Evolutionary conservation across 2,888 invertebrate species (phyloP).

Genomic region (Chironomus riparius): DNA sequence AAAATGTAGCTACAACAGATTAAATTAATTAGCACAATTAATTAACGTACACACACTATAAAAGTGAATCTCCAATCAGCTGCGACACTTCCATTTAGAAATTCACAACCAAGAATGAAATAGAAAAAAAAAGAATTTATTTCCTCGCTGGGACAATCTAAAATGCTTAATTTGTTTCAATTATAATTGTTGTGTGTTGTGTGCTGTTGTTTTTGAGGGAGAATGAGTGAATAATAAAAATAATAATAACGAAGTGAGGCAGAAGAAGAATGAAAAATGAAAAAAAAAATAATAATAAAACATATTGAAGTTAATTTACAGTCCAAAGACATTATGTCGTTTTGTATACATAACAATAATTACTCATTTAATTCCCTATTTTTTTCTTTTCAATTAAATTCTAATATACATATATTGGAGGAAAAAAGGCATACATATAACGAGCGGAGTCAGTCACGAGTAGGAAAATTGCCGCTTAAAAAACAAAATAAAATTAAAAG

Average conservation of each 20-base stretch:
- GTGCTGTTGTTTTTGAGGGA: not conserved
- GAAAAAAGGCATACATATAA: no score
- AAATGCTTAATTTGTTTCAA: constrained; percentile 25
- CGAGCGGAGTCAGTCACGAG: no score
- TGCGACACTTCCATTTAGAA: not conserved
- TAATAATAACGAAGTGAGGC: not conserved
- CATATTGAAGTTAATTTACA: constrained; percentile 15
- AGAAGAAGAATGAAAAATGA: not conserved
- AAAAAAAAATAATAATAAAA: no score
- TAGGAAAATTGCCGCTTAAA: not conserved
- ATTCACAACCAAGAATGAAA: not conserved
- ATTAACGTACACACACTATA: no score
- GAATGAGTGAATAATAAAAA: not conserved
- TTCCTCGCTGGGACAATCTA: not conserved
- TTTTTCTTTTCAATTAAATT: not conserved
- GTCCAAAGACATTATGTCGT: constrained; percentile 16
- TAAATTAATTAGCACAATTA: no score
- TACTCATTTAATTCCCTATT: constrained; percentile 1
- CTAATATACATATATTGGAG: not conserved
- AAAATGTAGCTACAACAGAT: no score
- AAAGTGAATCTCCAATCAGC: no score
- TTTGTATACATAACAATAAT: constrained; percentile 15
- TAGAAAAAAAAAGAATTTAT: not conserved
- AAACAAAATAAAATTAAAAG: not conserved
- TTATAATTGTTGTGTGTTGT: constrained; percentile 7